Base-by-base conservation (phyloP, 2,888 invertebrate species). In the Orgyia antiqua region DNA sequence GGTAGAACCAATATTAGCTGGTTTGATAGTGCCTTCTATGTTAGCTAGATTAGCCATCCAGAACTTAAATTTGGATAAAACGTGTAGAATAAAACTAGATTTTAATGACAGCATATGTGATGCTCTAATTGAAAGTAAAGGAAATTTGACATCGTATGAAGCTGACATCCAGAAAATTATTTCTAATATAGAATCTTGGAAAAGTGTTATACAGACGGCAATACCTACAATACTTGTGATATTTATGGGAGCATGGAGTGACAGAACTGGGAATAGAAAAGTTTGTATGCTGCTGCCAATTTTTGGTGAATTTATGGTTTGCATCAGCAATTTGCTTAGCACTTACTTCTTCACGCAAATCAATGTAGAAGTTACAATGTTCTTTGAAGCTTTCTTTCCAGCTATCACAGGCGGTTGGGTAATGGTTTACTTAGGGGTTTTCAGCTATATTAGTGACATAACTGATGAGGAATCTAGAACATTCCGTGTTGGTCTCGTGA, bases 1-100 rank as follows among this genome's bases (percentile, higher is more conserved):
- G 2, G 92, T 93, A 1, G 92, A 92, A 54, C 92, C 92, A 0
- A 90, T 92, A 76, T 66, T 93, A 24, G 91, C 91, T 0, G 91
- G 91, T 26, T 88, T 92, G 48, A 89, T 92, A 2, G 87, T 91
- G 65, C 89, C 91, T 11, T 87, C 89, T 18, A 88, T 88, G 52
- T 54, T 89, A 13, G 90, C 94, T 1, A 89, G 90, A 42, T 62
- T 94, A 39, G 94, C 94, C 3, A 90, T 79, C 20, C 80, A 83
- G 37, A 84, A 84, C 45, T 47, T 84, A 1, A 84, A 84, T 51
- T 54, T 84, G 42, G 83, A 83, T 27, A 83, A 84, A 60, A 67
- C 80, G 0, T 83, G 83, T 29, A 52, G 82, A 12, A 70, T 82
- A 0, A 83, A 78, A 41, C 35, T 68, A 21, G 42, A 59, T 8